Percentiles rank a stretch among this genome's conserved stretches.
Conservation (phyloP, 2,888 invertebrate genomes). For the Chrysomela aeneicollis region DNA sequence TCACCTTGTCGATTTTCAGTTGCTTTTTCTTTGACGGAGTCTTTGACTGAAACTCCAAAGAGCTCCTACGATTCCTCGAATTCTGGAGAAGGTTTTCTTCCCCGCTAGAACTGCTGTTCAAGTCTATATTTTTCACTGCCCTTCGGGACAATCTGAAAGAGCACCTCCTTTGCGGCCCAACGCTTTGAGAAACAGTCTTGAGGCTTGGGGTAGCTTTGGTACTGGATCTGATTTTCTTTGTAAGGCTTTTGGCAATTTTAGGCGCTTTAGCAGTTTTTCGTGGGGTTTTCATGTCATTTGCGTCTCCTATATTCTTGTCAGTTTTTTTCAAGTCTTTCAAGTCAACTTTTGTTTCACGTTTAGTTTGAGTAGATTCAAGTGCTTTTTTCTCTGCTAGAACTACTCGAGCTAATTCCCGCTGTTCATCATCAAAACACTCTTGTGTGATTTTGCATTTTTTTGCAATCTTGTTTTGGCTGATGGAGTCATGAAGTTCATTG, state of each 20-base stretch:
- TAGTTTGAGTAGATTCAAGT: neutral
- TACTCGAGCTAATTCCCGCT: neutral
- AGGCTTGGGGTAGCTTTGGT: neutral
- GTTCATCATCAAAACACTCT: slow-evolving; percentile 8
- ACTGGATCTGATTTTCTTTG: neutral
- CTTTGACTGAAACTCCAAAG: slow-evolving; percentile 52
- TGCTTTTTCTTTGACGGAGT: slow-evolving; percentile 36
- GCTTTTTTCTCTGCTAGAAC: slow-evolving; percentile 5
- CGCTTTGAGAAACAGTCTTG: neutral
- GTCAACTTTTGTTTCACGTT: too few species aligned
- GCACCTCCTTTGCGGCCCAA: slow-evolving; percentile 18
- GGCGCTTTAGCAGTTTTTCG: neutral
- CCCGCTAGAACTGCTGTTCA: slow-evolving; percentile 19
- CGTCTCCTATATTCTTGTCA: too few species aligned
- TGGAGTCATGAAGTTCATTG: neutral
- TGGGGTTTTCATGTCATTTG: neutral
- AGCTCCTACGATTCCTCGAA: slow-evolving; percentile 50
- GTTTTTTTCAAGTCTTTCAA: too few species aligned
- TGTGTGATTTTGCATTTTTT: slow-evolving; percentile 19
- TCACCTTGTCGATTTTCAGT: slow-evolving; percentile 38
- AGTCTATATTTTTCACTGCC: slow-evolving; percentile 17
- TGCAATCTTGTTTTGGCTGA: slow-evolving; percentile 7
- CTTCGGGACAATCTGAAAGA: slow-evolving; percentile 30
- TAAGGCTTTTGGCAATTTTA: neutral
- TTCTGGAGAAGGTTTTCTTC: slow-evolving; percentile 4